Evolutionary conservation across 2,888 invertebrate species (phyloP), one percentile per base, ranked within the genome.

Genomic region (Scaptodrosophila latifasciaeformis): DNA sequence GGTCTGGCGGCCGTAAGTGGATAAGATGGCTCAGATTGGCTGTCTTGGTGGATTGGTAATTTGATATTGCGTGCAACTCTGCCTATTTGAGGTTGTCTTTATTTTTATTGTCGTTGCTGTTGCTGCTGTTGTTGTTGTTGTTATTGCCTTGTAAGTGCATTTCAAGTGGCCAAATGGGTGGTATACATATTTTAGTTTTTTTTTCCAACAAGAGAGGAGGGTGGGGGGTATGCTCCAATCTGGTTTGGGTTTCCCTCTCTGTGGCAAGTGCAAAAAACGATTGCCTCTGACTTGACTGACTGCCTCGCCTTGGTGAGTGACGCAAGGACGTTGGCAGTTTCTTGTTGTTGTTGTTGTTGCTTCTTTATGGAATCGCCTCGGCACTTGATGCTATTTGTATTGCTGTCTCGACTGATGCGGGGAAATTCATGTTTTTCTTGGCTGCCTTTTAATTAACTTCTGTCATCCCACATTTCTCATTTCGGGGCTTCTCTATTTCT

Each of bases 381-480:
- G n/a, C n/a, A n/a, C 18, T 24, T 24, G 4, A 19, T 18, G 24
- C 2, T 29, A 43, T 43, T 43, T 43, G 12, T 43, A 27, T 43
- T 49, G 45, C 31, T 49, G 43, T 44, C 19, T 18, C 7, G 19
- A 10, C 13, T 37, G 30, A 29, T 17, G n/a, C 12, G 54, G 44
- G 48, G 46, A 19, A 4, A 5, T 35, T 27, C 9, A 9, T 37
- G 10, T 37, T 37, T 37, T 37, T 7, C 10, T 37, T 6, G 9
- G 17, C 40, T 49, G 54, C 54, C 52, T 66, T 66, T 66, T 66
- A 65, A 66, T 65, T 66, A 65, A 53, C 60, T 66, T 66, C 65
- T 62, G 65, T 40, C 39, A 57, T 15, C 12, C 13, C 29, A 15
- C 10, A 18, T 10, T 4, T 39, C 10, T 7, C 37, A 18, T 39